phyloP scores from a whole-genome alignment of 2,797 vertebrate genomes.

The Malurus splendens region DNA sequence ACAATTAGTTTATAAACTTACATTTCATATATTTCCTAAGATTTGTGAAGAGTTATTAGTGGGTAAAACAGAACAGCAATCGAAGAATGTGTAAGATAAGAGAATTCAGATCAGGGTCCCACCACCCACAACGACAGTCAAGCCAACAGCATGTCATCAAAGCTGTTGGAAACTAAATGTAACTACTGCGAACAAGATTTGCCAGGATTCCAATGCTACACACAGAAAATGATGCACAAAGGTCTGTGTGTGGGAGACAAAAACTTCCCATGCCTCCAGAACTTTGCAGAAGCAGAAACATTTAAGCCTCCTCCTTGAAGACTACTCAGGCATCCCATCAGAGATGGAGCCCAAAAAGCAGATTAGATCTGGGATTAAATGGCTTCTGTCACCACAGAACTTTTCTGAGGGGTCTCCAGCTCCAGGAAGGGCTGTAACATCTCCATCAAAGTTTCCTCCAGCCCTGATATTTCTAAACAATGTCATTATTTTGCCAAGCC shows the following conservation, averaged over 20 bases:
- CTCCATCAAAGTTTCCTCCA: neutral
- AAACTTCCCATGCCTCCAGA: neutral
- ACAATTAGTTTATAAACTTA: neutral
- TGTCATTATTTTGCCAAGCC: neutral
- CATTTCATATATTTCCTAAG: constrained; percentile 8
- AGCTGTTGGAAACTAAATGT: neutral
- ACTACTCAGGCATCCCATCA: neutral
- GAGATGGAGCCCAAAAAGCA: neutral
- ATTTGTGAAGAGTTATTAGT: neutral
- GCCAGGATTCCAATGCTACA: neutral
- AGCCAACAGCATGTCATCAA: constrained; percentile 24
- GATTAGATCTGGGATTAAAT: neutral
- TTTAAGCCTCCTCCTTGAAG: neutral
- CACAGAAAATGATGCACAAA: neutral
- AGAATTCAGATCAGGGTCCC: constrained; percentile 32
- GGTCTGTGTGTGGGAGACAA: neutral
- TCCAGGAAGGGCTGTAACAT: neutral
- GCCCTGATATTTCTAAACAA: constrained; percentile 6
- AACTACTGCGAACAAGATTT: neutral
- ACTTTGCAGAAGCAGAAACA: neutral
- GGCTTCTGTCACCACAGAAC: neutral
- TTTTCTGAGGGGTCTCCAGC: neutral
- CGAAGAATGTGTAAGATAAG: neutral
- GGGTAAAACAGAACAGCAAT: constrained; percentile 13
- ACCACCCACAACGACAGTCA: neutral